Conservation (phyloP, 1,140 invertebrate species). For the Nilaparvata lugens region DNA sequence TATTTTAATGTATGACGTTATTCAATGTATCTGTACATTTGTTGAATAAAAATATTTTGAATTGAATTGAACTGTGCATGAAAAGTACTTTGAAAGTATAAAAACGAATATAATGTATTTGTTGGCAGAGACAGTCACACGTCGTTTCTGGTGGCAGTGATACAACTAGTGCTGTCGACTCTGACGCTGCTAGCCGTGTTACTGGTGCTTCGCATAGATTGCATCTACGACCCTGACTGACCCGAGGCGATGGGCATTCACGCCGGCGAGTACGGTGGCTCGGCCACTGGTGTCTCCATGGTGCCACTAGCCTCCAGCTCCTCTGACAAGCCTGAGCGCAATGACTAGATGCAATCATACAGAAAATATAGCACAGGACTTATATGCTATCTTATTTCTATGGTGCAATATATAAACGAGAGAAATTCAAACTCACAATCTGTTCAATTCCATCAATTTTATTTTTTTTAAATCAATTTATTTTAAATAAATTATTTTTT, state of each 20-base stretch:
- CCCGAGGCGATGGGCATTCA: conserved; percentile 12
- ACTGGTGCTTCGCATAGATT: conserved; percentile 15
- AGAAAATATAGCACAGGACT: no score
- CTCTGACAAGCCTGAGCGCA: conserved; percentile 1
- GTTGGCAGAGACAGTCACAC: conserved; percentile 15
- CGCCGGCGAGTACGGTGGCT: conserved; percentile 1
- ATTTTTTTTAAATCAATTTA: no score
- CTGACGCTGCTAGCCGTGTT: conserved; percentile 13
- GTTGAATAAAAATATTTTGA: no score
- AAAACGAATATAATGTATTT: not conserved
- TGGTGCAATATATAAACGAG: no score
- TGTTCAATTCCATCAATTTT: no score
- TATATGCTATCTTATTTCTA: no score
- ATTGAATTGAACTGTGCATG: no score
- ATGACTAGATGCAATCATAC: no score
- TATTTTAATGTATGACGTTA: no score
- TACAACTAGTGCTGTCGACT: conserved; percentile 11
- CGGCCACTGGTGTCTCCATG: conserved; percentile 10
- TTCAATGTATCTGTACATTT: no score
- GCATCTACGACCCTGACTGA: conserved; percentile 23
- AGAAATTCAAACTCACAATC: no score
- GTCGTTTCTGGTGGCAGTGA: conserved; percentile 11
- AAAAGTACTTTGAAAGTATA: not conserved
- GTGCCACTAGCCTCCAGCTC: conserved; percentile 10
- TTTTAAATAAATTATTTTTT: no score